phyloP scores from a whole-genome alignment of 2,797 vertebrate genomes.

The Squalus acanthias region DNA sequence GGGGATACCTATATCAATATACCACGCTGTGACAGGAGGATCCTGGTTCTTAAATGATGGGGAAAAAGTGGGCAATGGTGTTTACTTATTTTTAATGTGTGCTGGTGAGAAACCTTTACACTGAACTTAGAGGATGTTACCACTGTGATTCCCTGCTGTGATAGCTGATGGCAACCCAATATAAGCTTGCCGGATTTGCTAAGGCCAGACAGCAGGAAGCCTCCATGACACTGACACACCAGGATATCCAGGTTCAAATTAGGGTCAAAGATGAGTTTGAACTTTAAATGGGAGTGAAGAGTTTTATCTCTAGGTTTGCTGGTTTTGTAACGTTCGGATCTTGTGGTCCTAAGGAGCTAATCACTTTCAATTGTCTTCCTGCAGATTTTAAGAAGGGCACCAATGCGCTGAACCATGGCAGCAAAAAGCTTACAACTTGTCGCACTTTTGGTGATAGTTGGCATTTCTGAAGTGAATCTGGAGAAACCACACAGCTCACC shows the following conservation, averaged over 20 bases:
- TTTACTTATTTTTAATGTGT: background rate
- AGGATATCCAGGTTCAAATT: background rate
- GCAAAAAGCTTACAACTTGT: background rate
- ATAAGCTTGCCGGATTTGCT: background rate
- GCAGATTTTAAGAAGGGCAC: background rate
- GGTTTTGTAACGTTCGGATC: background rate
- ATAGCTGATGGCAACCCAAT: background rate
- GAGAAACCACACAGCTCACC: slow-evolving; percentile 58
- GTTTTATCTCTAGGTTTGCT: background rate
- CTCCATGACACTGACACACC: background rate
- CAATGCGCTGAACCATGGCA: slow-evolving; percentile 23
- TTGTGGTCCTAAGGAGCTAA: background rate
- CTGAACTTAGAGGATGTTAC: background rate
- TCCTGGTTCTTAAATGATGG: too few species aligned
- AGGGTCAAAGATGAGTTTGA: background rate
- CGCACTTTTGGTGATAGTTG: slow-evolving; percentile 36
- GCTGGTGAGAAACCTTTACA: background rate
- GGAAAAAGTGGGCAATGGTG: background rate
- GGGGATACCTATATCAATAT: too few species aligned
- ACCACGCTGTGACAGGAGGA: too few species aligned
- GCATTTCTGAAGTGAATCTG: slow-evolving; percentile 51
- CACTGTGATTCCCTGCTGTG: background rate
- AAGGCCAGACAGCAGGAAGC: too few species aligned
- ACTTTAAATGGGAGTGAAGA: background rate
- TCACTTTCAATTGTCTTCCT: background rate